Evolutionary conservation across 2,888 invertebrate species (phyloP).

Genomic region (Oegoconia quadripuncta): DNA sequence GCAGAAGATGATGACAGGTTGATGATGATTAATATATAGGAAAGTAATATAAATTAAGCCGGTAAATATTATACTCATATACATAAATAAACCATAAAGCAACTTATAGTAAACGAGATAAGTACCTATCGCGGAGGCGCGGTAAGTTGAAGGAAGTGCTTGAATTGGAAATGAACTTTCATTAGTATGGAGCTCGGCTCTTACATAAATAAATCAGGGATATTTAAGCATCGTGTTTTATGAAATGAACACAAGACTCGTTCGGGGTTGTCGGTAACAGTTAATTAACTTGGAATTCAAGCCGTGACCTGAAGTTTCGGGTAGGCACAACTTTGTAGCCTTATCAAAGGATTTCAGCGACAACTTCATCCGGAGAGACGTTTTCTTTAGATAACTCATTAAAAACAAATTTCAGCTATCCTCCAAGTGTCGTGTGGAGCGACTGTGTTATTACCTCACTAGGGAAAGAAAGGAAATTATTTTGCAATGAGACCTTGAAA

Average conservation of each 20-base stretch:
- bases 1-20: no score
- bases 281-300: slow-evolving; percentile 54
- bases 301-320: slow-evolving; percentile 48
- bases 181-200: slow-evolving; percentile 15
- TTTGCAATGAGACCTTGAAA: slow-evolving; percentile 21
- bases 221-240: slow-evolving; percentile 31
- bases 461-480: slow-evolving; percentile 24
- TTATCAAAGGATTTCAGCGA: slow-evolving; percentile 47
- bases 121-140: background rate
- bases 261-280: slow-evolving; percentile 24
- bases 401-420: slow-evolving; percentile 47
- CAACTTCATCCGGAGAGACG: slow-evolving; percentile 38
- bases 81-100: no score
- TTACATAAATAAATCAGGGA: slow-evolving; percentile 19
- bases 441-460: slow-evolving; percentile 24
- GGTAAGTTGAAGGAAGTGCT: background rate
- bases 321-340: slow-evolving; percentile 42
- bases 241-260: slow-evolving; percentile 34
- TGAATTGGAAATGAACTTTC: slow-evolving; percentile 13
- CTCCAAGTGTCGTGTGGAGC: slow-evolving; percentile 25
- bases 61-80: no score
- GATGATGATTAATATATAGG: no score
- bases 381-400: slow-evolving; percentile 51
- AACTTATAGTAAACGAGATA: no score
- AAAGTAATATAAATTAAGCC: no score